Evolutionary conservation across 2,888 invertebrate species (phyloP), one percentile per base, ranked within the genome.

Genomic region (Pedicia rivosa): DNA sequence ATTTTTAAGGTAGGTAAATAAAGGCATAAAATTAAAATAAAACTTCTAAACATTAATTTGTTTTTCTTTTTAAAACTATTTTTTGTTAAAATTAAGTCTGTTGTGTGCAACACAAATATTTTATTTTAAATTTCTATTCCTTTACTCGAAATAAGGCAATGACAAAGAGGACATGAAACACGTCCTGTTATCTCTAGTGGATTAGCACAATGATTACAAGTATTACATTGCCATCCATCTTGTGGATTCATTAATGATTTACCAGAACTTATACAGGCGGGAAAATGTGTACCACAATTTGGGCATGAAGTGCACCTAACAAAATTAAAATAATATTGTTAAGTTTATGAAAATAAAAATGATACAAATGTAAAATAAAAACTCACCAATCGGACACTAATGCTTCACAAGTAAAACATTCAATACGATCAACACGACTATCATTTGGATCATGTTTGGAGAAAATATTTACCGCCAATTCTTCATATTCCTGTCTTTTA

Each of bases 121-220:
- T n/a, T n/a, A n/a, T n/a, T n/a, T n/a, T n/a, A n/a, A n/a, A n/a
- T n/a, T n/a, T n/a, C n/a, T n/a, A n/a, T n/a, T n/a, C 20, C 20
- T 20, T 20, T 20, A 6, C 8, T 20, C 5, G 20, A 32, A 32
- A 32, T 32, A 20, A 20, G 12, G 10, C 46, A 65, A 54, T 92
- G 94, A 62, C 95, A 97, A 42, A 95, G 67, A 2, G 95, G 91
- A 54, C 97, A 97, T 17, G 77, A 74, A 47, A 79, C 78, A 36
- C 80, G 67, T 42, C 80, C 68, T 37, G 78, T 72, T 44, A 95
- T 80, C 54, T 92, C 90, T 47, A 81, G 75, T 47, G 82, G 82
- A 36, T 77, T 72, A 1, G 90, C 88, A 36, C 76, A 72, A 51
- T 91, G 86, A 48, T 78, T 80, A 57, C 92, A 94, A 12, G 65